Evolutionary conservation across 2,113 vertebrate genomes (phyloP), one percentile per base, ranked within the genome.

Genomic region (Amphilophus citrinellus): DNA sequence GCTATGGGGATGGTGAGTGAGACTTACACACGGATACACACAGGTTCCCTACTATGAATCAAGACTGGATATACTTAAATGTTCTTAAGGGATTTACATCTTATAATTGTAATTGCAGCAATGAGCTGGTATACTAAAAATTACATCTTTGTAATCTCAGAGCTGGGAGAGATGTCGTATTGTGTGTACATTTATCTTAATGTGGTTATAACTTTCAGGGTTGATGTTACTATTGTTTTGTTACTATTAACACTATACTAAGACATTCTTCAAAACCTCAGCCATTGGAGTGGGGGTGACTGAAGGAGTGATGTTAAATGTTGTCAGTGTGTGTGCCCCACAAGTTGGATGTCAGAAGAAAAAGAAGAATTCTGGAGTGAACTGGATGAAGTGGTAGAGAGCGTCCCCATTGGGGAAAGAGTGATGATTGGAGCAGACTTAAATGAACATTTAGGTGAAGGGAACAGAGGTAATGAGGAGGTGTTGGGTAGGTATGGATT

Each of bases 21-120:
- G 92, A 92, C 92, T 93, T 92, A 91, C 82, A 91, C 90, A 77
- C 17, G 84, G 89, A 93, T 93, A 89, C 92, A 93, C 88, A 79
- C 73, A 82, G 73, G 39, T 88, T 83, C 71, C 82, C 86, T 81
- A 82, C 87, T 71, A 82, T 71, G 91, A 90, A 91, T 93, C 89
- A 90, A 83, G 63, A 83, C 84, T 80, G 79, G 92, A 91, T 92
- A 85, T 86, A 87, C 89, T 87, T 59, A 87, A 93, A 93, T 80
- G 86, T 91, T 93, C 89, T 94, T 92, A 92, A 84, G 86, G 82
- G 94, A 93, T 93, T 94, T 94, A 85, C 90, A 89, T 90, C 79
- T 86, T 89, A 87, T 91, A 91, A 92, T 91, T 92, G 89, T 86
- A 87, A 91, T 84, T 76, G 76, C 83, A 81, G 90, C 62, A 78